Base-by-base conservation (phyloP, 2,797 vertebrate genomes). In the Margarornis squamiger region DNA sequence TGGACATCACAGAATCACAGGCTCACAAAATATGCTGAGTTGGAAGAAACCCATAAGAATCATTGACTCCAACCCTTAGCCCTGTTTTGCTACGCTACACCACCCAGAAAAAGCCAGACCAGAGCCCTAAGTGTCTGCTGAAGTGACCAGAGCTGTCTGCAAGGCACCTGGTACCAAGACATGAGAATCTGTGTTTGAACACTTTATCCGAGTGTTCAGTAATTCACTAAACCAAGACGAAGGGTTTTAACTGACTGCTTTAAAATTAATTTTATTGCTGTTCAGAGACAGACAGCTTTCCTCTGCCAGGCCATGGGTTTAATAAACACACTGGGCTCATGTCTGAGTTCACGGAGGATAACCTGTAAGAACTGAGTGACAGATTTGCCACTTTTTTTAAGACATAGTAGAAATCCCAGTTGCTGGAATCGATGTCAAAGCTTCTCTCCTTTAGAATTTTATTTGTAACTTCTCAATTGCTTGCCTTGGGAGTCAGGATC, bases 321-420 rank as follows among this genome's bases (percentile, higher is more conserved):
- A 93, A 83, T 75, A 93, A 94, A 93, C 82, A 94, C 68, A 76
- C 63, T 10, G 16, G 92, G 91, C 90, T 97, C 94, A 88, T 5
- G 30, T 63, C 89, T 74, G 95, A 96, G 97, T 58, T 95, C 89
- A 19, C 66, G 3, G 1, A 71, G 45, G 96, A 96, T 97, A 93
- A 84, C 79, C 43, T 43, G 77, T 93, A 86, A 97, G 96, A 92
- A 89, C 90, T 77, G 45, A 76, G 87, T 82, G 97, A 89, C 92
- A 76, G 90, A 84, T 94, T 83, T 95, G 67, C 88, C 86, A 86
- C 87, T 63, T 74, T 85, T 48, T 91, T 88, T 39, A 90, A 93
- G 90, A 79, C 72, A 88, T 36, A 90, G 38, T 66, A 95, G 81
- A 95, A 96, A 96, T 97, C 77, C 93, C 27, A 54, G 3, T 68